Percentiles rank a stretch among this genome's conserved stretches.
Evolutionary conservation across 2,113 vertebrate species (phyloP).

Genomic region (Columbina picui): DNA sequence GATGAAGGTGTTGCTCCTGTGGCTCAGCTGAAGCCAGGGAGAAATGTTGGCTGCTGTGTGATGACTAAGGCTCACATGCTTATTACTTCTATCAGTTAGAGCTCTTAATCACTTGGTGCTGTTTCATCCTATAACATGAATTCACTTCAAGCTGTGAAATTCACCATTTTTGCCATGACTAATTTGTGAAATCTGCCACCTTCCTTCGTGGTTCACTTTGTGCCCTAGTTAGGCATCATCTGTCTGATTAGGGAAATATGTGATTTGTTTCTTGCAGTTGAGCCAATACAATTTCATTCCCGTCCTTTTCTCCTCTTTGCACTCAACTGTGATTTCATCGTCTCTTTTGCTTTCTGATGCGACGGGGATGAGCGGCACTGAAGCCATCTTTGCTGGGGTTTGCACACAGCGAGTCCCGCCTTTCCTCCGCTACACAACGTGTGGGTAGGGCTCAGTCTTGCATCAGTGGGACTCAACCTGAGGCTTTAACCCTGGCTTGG

Average conservation of each 20-base stretch:
- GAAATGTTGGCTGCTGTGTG: neutral
- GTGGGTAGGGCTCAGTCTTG: neutral
- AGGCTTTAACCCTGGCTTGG: neutral
- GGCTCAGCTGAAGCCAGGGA: constrained; percentile 3
- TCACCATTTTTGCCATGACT: constrained; percentile 57
- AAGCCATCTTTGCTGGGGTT: neutral
- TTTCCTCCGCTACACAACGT: accelerated
- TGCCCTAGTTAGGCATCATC: constrained; percentile 32
- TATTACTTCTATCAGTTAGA: constrained; percentile 51
- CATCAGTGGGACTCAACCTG: neutral
- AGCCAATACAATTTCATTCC: neutral
- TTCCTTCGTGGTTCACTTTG: constrained; percentile 1
- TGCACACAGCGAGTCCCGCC: neutral
- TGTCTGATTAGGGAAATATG: neutral
- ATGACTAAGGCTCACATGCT: constrained; percentile 62
- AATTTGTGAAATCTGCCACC: constrained; percentile 62
- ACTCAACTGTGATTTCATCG: neutral
- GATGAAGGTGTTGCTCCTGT: neutral
- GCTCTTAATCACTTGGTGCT: constrained; percentile 53
- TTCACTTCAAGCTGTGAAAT: constrained; percentile 65
- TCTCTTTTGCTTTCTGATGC: neutral
- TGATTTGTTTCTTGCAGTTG: neutral
- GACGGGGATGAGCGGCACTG: accelerated
- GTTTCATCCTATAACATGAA: constrained; percentile 42
- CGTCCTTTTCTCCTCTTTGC: neutral